phyloP scores from a whole-genome alignment of 2,113 vertebrate genomes.

The Echinops telfairi region DNA sequence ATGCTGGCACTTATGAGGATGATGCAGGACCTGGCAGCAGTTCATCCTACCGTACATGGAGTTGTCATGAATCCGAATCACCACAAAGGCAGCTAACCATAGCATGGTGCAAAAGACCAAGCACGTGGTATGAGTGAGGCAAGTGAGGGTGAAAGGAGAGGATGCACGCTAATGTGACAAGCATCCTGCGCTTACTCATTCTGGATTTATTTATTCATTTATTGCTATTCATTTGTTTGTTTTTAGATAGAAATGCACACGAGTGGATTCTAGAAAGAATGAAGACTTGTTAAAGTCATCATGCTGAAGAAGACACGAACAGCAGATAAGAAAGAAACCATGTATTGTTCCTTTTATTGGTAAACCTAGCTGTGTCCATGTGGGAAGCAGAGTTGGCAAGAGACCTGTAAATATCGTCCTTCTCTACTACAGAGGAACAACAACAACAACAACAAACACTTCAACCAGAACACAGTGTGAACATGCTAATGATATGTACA shows the following conservation, averaged over 20 bases:
- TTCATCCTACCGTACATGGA: neutral
- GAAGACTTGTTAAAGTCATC: constrained; percentile 16
- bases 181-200: neutral
- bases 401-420: neutral
- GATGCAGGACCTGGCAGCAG: neutral
- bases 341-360: constrained; percentile 31
- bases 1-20: neutral
- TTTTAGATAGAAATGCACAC: neutral
- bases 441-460: neutral
- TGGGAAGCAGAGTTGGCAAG: neutral
- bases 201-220: neutral
- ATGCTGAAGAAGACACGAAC: neutral
- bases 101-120: neutral
- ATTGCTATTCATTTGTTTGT: neutral
- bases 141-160: neutral
- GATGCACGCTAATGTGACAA: neutral
- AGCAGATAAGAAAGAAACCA: neutral
- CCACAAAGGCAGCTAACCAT: neutral
- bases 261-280: neutral
- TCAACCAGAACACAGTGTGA: constrained; percentile 50
- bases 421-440: neutral
- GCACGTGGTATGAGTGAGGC: neutral
- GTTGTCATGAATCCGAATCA: neutral
- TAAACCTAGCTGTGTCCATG: neutral
- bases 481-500: constrained; percentile 61